Evolutionary conservation across 2,113 vertebrate species (phyloP), one percentile per base, ranked within the genome.

Genomic region (Cryptomyrus ogoouensis): DNA sequence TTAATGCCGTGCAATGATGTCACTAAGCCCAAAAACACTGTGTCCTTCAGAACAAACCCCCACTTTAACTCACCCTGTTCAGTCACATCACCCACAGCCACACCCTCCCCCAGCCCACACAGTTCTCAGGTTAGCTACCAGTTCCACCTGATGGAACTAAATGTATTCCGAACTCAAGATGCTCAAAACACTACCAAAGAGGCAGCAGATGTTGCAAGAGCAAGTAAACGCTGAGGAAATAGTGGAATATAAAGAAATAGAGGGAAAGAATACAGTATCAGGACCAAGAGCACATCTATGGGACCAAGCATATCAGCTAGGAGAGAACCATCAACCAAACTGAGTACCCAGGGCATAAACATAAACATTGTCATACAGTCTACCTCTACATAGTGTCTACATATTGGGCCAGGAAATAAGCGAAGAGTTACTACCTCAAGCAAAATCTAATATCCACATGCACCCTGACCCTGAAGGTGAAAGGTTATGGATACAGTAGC

Each of bases 251-350:
- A 66, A 24, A n/a, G 56, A 58, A 42, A 44, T 24, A 92, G 80
- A 92, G 15, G 84, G 53, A 83, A 90, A 47, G 52, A 89, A 62
- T 90, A 90, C 91, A 88, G 90, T 39, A 46, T 88, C 35, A 89
- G 84, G 46, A 90, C 83, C 86, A 91, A 90, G 35, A 84, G 21
- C 27, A 86, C 13, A 74, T 88, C 46, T 46, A 47, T 47, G n/a
- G 27, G n/a, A 31, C 56, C 44, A 62, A 80, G 35, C 5, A 17
- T 80, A 42, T 80, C 74, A 80, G 5, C 13, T 13, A 42, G 31
- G 62, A 44, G 62, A 27, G 53, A 17, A 47, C 62, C 44, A 50
- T 31, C 62, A 74, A 49, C n/a, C 6, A 84, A 84, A n/a, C 12
- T 50, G 10, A 86, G 2, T 31, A 3, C 19, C n/a, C 46, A 86